These are phyloP conservation scores for Sorex maritimensis DNA, from an alignment of 2,797 vertebrate genomes.

Conservation along the genomic window DNA sequence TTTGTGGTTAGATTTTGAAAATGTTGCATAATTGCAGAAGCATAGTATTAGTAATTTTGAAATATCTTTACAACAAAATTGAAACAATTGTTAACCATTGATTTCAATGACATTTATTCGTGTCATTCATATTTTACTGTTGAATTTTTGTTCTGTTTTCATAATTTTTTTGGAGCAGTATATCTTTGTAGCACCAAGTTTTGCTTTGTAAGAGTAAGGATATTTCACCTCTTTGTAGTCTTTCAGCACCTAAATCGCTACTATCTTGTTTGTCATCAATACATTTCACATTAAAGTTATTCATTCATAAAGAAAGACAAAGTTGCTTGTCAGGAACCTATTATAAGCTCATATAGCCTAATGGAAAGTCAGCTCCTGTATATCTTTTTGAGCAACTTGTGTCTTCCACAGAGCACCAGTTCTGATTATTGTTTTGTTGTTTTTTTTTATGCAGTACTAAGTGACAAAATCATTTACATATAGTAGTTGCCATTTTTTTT, in stretches of 20 bases:
- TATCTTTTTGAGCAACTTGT: slow-evolving; percentile 57
- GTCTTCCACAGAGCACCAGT: slow-evolving; percentile 32
- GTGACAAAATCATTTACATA: slow-evolving; percentile 72
- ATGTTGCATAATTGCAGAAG: neutral
- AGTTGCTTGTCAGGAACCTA: neutral
- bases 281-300: slow-evolving; percentile 29
- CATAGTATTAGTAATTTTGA: neutral
- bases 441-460: slow-evolving; percentile 59
- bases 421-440: slow-evolving; percentile 50
- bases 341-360: neutral
- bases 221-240: neutral
- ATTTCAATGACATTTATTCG: slow-evolving; percentile 28
- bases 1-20: slow-evolving; percentile 39
- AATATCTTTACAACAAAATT: neutral
- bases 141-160: slow-evolving; percentile 8
- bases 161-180: neutral
- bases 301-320: neutral
- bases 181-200: neutral
- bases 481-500: slow-evolving; percentile 78
- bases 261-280: neutral
- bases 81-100: neutral
- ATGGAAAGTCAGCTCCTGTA: neutral
- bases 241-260: slow-evolving; percentile 16
- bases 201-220: neutral
- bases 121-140: neutral